phyloP scores from a whole-genome alignment of 1,140 invertebrate species.

The Camponotus floridanus region DNA sequence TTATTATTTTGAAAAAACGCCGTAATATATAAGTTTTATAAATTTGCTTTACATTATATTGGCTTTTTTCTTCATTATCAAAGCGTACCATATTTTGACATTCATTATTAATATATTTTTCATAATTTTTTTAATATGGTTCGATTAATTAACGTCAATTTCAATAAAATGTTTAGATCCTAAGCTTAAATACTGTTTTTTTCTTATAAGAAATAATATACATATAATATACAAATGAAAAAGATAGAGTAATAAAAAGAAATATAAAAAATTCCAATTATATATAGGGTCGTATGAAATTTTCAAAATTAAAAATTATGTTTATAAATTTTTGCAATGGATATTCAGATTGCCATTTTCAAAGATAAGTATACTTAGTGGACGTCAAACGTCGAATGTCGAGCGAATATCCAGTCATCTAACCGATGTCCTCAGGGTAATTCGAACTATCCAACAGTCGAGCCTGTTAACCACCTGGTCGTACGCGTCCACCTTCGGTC shows the following conservation, averaged over 20 bases:
- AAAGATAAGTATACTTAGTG: background rate
- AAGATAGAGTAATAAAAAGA: background rate
- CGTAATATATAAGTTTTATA: too few relatives aligned
- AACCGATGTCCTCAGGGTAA: constrained; percentile 67
- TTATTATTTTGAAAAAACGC: background rate
- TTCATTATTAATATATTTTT: background rate
- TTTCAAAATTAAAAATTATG: background rate
- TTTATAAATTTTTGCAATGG: background rate
- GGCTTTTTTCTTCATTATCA: too few relatives aligned
- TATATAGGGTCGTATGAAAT: background rate
- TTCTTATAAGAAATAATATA: too few relatives aligned
- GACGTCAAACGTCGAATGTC: background rate
- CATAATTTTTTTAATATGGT: background rate
- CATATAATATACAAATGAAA: background rate
- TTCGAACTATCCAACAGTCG: constrained; percentile 72
- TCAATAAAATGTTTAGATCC: background rate
- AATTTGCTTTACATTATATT: too few relatives aligned
- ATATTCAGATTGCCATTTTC: background rate
- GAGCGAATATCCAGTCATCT: constrained; percentile 42
- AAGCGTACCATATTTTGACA: too few relatives aligned
- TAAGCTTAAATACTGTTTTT: background rate
- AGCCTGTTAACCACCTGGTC: constrained; percentile 53
- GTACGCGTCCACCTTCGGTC: constrained; percentile 45
- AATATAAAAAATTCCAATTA: background rate
- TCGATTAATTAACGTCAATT: background rate